Percentiles rank a stretch among this genome's conserved stretches.
phyloP scores from a whole-genome alignment of 2,888 invertebrate genomes.

The Ceramica pisi region DNA sequence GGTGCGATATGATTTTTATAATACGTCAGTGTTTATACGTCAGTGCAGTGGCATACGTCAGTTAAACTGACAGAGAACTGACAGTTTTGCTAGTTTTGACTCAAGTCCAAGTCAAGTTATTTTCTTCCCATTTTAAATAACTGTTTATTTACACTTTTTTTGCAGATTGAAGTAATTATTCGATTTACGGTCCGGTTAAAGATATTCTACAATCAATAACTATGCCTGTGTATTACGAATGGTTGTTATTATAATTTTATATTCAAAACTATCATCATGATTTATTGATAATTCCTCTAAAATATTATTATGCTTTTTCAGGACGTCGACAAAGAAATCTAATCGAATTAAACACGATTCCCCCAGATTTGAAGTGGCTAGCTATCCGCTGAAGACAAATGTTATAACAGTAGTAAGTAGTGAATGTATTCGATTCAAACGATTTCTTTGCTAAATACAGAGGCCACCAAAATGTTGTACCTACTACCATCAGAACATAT shows the following conservation, averaged over 20 bases:
- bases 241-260: conserved; percentile 64
- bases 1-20: no score
- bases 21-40: no score
- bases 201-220: conserved; percentile 8
- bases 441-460: background rate
- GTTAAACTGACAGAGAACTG: no score
- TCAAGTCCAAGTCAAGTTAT: no score
- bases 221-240: conserved; percentile 80
- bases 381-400: conserved; percentile 83
- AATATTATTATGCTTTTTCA: conserved; percentile 63
- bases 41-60: no score
- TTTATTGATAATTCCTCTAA: no score
- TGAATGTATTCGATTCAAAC: no score
- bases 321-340: conserved; percentile 72
- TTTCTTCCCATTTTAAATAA: conserved; percentile 3
- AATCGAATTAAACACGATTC: conserved; percentile 62
- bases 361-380: conserved; percentile 82
- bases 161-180: background rate
- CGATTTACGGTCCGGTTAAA: background rate
- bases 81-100: no score
- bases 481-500: background rate
- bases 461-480: background rate
- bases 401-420: conserved; percentile 75
- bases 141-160: background rate
- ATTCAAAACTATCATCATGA: background rate